Percentiles rank a stretch among this genome's conserved stretches.
phyloP scores from a whole-genome alignment of 2,888 invertebrate species.

The Orthonevra nobilis region DNA sequence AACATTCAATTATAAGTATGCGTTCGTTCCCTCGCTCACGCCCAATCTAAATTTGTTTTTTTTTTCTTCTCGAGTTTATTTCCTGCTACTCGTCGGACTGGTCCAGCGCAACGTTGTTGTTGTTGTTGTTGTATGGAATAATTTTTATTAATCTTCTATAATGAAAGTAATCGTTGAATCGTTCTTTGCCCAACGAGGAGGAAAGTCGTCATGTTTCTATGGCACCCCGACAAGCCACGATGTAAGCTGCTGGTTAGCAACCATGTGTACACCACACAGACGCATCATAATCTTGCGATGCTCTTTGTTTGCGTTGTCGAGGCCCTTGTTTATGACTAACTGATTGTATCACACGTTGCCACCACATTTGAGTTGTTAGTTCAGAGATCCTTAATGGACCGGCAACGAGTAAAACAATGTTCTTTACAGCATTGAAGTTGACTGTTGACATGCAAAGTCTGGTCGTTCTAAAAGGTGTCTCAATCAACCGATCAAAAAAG shows the following conservation, averaged over 20 bases:
- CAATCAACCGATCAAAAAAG: too few relatives aligned
- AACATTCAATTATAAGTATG: slow-evolving; percentile 60
- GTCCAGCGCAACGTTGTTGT: slow-evolving; percentile 17
- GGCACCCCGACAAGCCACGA: slow-evolving; percentile 22
- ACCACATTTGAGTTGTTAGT: slow-evolving; percentile 19
- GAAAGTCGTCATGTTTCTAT: slow-evolving; percentile 29
- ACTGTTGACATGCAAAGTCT: too few relatives aligned
- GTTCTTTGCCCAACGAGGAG: slow-evolving; percentile 37
- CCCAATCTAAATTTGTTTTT: slow-evolving; percentile 69
- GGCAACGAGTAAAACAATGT: too few relatives aligned
- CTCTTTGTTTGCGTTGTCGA: slow-evolving; percentile 38
- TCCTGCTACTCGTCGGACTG: slow-evolving; percentile 64
- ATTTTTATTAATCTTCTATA: slow-evolving; percentile 69
- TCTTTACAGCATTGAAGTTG: too few relatives aligned
- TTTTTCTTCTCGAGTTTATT: slow-evolving; percentile 66
- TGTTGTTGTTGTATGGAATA: slow-evolving; percentile 39
- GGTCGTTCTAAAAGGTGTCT: too few relatives aligned
- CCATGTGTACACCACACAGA: not conserved
- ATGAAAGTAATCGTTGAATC: slow-evolving; percentile 50
- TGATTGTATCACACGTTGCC: slow-evolving; percentile 59
- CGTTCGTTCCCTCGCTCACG: slow-evolving; percentile 57
- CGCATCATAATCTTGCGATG: slow-evolving; percentile 12
- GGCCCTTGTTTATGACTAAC: slow-evolving; percentile 52
- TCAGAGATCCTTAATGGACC: slow-evolving; percentile 12
- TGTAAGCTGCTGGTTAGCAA: slow-evolving; percentile 8